These are phyloP conservation scores for Lasius fuliginosus DNA, from an alignment of 2,888 invertebrate species.

Conservation along the genomic window DNA sequence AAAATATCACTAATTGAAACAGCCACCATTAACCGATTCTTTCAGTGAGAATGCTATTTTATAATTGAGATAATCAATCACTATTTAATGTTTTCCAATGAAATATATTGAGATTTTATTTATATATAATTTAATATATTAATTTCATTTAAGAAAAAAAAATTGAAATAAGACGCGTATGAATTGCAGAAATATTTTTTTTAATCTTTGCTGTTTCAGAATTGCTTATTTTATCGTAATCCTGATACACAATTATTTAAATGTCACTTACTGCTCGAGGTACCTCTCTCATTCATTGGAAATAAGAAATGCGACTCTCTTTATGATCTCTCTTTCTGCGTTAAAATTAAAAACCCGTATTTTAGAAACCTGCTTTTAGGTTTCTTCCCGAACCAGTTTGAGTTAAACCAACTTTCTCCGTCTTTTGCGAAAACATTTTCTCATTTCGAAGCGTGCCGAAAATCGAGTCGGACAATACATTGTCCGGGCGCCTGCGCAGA, in stretches of 20 bases:
- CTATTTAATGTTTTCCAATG: no score
- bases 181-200: no score
- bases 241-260: background rate
- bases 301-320: background rate
- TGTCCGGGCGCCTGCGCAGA: constrained; percentile 43
- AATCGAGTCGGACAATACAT: constrained; percentile 45
- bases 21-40: no score
- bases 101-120: no score
- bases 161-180: no score
- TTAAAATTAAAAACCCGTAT: background rate
- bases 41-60: no score
- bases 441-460: background rate
- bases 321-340: background rate
- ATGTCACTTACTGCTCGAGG: background rate
- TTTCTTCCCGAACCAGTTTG: background rate
- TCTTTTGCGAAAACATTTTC: background rate
- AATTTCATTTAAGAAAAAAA: no score
- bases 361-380: background rate
- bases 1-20: no score
- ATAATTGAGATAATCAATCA: no score
- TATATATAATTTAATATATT: no score
- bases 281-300: background rate
- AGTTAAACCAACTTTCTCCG: background rate
- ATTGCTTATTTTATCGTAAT: no score
- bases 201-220: no score